Conservation (phyloP, 2,797 vertebrate genomes). For the Ceyx erithaca region DNA sequence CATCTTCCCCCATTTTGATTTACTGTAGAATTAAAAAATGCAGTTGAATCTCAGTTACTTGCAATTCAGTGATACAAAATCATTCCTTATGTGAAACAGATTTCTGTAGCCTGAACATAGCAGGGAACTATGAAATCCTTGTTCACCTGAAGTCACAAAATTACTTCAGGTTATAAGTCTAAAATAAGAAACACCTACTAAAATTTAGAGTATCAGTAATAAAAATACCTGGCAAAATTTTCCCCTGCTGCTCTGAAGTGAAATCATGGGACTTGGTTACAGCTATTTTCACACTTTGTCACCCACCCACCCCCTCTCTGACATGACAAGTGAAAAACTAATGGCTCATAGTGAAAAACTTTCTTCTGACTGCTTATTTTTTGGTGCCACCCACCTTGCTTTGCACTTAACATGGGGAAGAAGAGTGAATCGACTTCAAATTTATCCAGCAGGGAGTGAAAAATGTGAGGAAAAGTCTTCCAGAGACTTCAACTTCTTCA, state of each 20-base stretch:
- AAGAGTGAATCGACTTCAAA: background rate
- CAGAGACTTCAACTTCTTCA: constrained; percentile 10
- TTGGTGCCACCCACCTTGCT: background rate
- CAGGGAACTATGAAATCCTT: background rate
- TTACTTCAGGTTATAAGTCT: background rate
- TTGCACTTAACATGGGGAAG: background rate
- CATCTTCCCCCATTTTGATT: background rate
- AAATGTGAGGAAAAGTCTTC: constrained; percentile 39
- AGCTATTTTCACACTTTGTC: background rate
- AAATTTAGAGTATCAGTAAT: background rate
- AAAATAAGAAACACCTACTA: background rate
- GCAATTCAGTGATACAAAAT: background rate
- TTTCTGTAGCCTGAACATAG: background rate
- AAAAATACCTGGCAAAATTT: background rate
- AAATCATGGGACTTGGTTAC: background rate
- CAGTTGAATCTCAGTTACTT: background rate
- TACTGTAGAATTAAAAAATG: background rate
- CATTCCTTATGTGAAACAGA: background rate
- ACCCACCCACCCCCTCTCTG: background rate
- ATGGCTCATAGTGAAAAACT: background rate
- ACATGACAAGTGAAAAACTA: background rate
- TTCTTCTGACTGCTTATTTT: background rate
- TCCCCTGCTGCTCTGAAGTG: background rate
- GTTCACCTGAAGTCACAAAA: background rate
- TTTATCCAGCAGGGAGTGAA: background rate